Percentiles rank a stretch among this genome's conserved stretches.
Evolutionary conservation across 2,888 invertebrate species (phyloP).

Genomic region (Catotricha subobsoleta): DNA sequence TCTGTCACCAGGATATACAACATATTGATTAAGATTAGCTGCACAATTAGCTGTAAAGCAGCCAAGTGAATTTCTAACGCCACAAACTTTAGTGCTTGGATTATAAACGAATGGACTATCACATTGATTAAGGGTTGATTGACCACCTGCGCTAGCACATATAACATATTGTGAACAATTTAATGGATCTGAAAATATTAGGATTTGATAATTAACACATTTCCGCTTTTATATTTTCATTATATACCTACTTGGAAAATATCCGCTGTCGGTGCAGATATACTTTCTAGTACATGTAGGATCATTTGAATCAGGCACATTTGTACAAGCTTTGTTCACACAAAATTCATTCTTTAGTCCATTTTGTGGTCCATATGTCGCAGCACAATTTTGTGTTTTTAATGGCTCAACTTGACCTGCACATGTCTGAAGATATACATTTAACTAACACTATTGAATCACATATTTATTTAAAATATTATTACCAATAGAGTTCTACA

Average conservation of each 20-base stretch:
- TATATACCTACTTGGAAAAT: slow-evolving; percentile 10
- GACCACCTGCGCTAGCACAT: slow-evolving; percentile 7
- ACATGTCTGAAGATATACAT: background rate
- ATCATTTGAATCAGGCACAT: background rate
- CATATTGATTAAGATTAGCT: slow-evolving; percentile 1
- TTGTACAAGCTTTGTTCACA: slow-evolving; percentile 1
- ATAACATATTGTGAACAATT: slow-evolving; percentile 10
- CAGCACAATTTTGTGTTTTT: background rate
- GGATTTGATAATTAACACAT: too few relatives aligned
- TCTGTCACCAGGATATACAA: slow-evolving; percentile 7
- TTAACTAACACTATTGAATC: too few relatives aligned
- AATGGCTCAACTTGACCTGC: background rate
- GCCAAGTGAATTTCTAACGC: slow-evolving; percentile 1
- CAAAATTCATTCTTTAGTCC: too few relatives aligned
- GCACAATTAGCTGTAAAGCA: slow-evolving; percentile 9
- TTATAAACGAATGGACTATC: slow-evolving; percentile 8
- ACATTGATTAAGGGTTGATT: slow-evolving; percentile 8
- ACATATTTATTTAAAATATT: background rate
- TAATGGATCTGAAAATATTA: slow-evolving; percentile 4
- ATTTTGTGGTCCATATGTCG: background rate
- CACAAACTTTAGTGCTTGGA: slow-evolving; percentile 6
- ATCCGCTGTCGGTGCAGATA: slow-evolving; percentile 8
- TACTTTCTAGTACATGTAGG: background rate
- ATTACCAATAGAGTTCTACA: slow-evolving; percentile 2
- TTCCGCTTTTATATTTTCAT: too few relatives aligned